Conservation (phyloP, 2,797 vertebrate species). For the Gallirallus australis region DNA sequence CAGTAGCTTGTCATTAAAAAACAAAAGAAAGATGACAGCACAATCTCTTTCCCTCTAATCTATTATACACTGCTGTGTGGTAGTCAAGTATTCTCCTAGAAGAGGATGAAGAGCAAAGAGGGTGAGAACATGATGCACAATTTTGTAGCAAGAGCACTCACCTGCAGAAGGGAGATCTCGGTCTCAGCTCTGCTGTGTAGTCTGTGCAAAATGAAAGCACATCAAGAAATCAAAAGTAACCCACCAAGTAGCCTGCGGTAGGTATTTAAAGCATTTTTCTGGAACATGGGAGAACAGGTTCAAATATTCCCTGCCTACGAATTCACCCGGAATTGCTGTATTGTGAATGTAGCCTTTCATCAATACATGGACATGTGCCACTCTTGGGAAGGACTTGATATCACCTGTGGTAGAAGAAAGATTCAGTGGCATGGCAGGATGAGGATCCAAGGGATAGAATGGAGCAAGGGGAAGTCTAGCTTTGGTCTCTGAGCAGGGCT, state of each 20-base stretch:
- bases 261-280: not conserved
- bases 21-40: not conserved
- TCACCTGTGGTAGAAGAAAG: not conserved
- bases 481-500: not conserved
- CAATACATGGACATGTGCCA: not conserved
- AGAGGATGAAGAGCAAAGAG: not conserved
- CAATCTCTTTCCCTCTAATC: not conserved
- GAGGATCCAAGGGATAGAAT: not conserved
- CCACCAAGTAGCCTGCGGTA: not conserved
- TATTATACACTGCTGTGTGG: not conserved
- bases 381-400: not conserved
- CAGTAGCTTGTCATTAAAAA: not conserved
- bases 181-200: accelerated
- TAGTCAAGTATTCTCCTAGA: not conserved
- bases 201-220: not conserved
- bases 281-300: not conserved
- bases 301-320: no score
- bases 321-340: not conserved
- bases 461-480: not conserved
- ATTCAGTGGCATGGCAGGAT: not conserved
- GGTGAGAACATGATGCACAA: not conserved
- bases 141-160: not conserved
- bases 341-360: not conserved
- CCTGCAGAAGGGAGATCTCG: not conserved
- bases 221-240: not conserved